Conservation (phyloP, 2,888 invertebrate genomes). For the Drosophila kambysellisi region DNA sequence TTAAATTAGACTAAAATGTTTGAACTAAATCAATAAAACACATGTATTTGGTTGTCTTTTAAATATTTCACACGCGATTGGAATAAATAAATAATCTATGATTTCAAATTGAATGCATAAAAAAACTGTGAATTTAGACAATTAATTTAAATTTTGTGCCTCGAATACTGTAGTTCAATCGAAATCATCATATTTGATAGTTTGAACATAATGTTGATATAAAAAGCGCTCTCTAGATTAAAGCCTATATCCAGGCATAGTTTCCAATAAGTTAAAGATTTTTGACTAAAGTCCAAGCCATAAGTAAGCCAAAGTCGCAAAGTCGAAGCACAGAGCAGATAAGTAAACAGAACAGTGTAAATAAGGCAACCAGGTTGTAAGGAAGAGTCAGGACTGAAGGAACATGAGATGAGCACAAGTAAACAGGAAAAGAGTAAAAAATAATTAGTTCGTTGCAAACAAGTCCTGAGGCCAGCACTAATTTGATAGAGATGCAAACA, state of each 20-base stretch:
- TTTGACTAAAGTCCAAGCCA: background rate
- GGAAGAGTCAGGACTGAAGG: background rate
- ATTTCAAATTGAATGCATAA: background rate
- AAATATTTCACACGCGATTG: background rate
- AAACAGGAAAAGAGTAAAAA: conserved; percentile 57
- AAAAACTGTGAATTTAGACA: background rate
- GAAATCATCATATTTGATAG: background rate
- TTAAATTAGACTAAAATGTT: background rate
- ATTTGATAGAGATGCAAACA: conserved; percentile 6
- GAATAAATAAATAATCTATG: background rate
- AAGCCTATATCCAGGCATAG: background rate
- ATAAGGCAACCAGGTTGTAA: background rate
- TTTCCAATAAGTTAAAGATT: background rate
- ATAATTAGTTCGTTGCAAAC: conserved; percentile 68
- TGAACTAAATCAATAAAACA: background rate
- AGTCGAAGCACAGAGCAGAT: background rate
- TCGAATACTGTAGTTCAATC: too few relatives aligned
- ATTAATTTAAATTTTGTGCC: background rate
- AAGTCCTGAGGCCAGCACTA: conserved; percentile 35
- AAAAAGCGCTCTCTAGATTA: background rate
- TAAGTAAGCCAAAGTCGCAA: background rate
- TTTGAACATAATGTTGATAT: background rate
- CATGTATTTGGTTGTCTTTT: background rate
- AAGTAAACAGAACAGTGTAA: background rate
- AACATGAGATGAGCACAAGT: conserved; percentile 15